A percentile compares a stretch with the other conserved stretches of the same genome.
These are phyloP conservation scores for Atta cephalotes DNA, from an alignment of 1,140 invertebrate genomes.

Conservation along the genomic window DNA sequence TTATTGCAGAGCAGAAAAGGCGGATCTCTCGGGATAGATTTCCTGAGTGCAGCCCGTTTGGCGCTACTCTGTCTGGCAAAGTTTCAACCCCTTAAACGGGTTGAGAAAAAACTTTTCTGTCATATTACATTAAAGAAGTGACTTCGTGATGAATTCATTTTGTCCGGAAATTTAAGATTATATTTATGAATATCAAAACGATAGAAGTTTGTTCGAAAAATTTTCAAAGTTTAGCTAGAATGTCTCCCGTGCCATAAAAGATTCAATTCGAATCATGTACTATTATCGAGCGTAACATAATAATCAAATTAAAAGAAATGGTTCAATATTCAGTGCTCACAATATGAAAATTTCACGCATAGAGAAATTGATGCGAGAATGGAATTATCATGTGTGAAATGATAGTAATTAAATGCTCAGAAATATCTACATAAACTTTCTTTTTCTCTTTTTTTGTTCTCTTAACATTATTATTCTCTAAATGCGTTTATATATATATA, in stretches of 20 bases:
- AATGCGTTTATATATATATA: background rate
- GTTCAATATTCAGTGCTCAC: background rate
- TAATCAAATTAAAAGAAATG: constrained; percentile 10
- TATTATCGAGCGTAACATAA: background rate
- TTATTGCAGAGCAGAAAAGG: constrained; percentile 65
- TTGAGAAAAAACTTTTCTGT: constrained; percentile 68
- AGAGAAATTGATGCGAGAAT: no score
- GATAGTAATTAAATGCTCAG: constrained; percentile 2
- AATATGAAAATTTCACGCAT: no score
- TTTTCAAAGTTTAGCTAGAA: constrained; percentile 14
- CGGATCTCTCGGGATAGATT: constrained; percentile 58
- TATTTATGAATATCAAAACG: constrained; percentile 63
- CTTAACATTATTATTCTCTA: background rate
- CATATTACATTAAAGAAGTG: constrained; percentile 71
- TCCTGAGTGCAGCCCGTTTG: constrained; percentile 51
- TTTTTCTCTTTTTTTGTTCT: background rate
- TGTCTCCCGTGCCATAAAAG: background rate
- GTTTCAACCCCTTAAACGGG: constrained; percentile 71
- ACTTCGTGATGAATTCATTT: constrained; percentile 68
- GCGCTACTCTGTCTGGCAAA: constrained; percentile 67
- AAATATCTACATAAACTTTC: background rate
- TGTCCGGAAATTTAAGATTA: constrained; percentile 61
- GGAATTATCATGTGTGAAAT: no score
- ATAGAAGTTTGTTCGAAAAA: constrained; percentile 17
- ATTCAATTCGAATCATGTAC: background rate